Percentiles rank a stretch among this genome's conserved stretches.
phyloP scores from a whole-genome alignment of 2,888 invertebrate genomes.

The Caradrina clavipalpis region DNA sequence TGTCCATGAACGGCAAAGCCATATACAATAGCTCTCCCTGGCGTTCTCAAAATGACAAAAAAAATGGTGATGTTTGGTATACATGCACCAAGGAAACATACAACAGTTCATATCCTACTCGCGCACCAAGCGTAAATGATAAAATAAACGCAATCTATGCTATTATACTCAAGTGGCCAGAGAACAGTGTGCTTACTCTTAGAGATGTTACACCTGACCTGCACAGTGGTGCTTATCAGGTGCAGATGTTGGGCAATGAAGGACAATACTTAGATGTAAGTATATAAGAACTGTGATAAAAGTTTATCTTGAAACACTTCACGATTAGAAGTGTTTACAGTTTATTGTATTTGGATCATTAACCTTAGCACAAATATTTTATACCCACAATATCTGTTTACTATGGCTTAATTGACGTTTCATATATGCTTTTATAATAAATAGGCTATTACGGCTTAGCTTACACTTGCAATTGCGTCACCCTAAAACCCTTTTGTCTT shows the following conservation, averaged over 20 bases:
- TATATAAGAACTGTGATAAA: slow-evolving; percentile 38
- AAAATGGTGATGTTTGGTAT: slow-evolving; percentile 94
- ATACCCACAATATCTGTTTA: not conserved
- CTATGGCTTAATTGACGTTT: not conserved
- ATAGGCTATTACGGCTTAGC: no score
- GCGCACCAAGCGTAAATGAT: slow-evolving; percentile 65
- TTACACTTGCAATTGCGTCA: no score
- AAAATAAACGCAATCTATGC: slow-evolving; percentile 91
- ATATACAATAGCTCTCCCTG: slow-evolving; percentile 95
- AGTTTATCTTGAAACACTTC: not conserved
- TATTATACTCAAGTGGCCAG: slow-evolving; percentile 93
- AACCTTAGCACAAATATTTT: slow-evolving; percentile 6
- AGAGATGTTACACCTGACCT: slow-evolving; percentile 72
- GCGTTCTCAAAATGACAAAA: slow-evolving; percentile 95
- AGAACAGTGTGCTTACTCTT: slow-evolving; percentile 84
- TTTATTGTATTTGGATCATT: slow-evolving; percentile 20
- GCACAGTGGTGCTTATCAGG: slow-evolving; percentile 70
- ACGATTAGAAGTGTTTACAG: no score
- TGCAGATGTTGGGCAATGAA: slow-evolving; percentile 77
- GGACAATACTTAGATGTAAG: slow-evolving; percentile 74
- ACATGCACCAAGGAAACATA: slow-evolving; percentile 81
- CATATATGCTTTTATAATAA: no score
- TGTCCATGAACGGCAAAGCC: slow-evolving; percentile 96
- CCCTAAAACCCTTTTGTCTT: no score
- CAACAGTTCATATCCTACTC: slow-evolving; percentile 71